Evolutionary conservation across 1,140 invertebrate species (phyloP).

Genomic region (Brachystomella parvula): DNA sequence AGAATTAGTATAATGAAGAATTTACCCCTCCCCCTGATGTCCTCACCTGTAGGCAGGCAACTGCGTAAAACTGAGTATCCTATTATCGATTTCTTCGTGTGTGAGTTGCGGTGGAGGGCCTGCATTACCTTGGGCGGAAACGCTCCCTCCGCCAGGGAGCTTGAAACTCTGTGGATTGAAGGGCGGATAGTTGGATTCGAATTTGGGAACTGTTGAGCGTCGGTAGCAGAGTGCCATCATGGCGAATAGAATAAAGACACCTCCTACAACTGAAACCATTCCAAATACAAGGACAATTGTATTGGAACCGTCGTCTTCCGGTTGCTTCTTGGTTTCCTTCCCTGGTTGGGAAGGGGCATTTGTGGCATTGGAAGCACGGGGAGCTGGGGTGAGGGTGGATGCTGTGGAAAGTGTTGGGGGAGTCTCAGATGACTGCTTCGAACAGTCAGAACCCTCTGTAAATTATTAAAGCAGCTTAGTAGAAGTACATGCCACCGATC

Average conservation of each 20-base stretch:
- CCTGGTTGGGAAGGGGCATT: slow-evolving; percentile 38
- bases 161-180: slow-evolving; percentile 37
- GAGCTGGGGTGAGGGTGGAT: slow-evolving; percentile 44
- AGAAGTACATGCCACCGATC: no score
- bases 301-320: slow-evolving; percentile 82
- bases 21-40: neutral
- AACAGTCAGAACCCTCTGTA: slow-evolving; percentile 82
- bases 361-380: slow-evolving; percentile 38
- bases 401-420: slow-evolving; percentile 27
- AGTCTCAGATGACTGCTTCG: slow-evolving; percentile 39
- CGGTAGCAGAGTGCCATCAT: slow-evolving; percentile 96
- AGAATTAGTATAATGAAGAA: neutral
- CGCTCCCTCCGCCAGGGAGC: slow-evolving; percentile 15
- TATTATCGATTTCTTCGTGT: slow-evolving; percentile 37
- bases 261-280: slow-evolving; percentile 95
- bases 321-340: slow-evolving; percentile 16
- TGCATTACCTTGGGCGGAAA: slow-evolving; percentile 7
- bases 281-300: slow-evolving; percentile 92
- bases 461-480: no score
- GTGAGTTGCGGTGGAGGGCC: slow-evolving; percentile 16
- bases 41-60: slow-evolving; percentile 36
- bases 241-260: slow-evolving; percentile 95
- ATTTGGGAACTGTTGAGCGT: slow-evolving; percentile 36
- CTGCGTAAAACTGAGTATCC: slow-evolving; percentile 38
- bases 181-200: slow-evolving; percentile 25